phyloP scores from a whole-genome alignment of 2,888 invertebrate genomes.

The Muschampia plurimacula region DNA sequence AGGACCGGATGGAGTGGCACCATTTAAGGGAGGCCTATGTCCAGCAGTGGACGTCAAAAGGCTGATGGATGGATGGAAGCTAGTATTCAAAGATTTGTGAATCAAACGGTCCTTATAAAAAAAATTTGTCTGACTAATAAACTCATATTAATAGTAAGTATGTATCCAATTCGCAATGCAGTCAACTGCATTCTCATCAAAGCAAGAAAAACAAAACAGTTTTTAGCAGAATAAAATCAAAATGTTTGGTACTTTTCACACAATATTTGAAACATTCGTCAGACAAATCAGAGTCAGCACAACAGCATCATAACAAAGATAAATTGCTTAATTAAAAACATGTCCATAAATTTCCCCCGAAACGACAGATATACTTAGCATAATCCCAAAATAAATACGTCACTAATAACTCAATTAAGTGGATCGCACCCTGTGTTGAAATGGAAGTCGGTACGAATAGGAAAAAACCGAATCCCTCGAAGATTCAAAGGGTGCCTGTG shows the following conservation, averaged over 20 bases:
- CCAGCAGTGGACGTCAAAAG: too few species aligned
- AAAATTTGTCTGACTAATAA: too few species aligned
- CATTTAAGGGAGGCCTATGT: too few species aligned
- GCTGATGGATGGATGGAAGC: too few species aligned
- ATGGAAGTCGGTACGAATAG: conserved; percentile 60
- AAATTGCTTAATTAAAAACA: conserved; percentile 16
- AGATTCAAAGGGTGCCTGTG: conserved; percentile 60
- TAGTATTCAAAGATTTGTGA: too few species aligned
- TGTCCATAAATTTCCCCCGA: conserved; percentile 13
- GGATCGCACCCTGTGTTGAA: conserved; percentile 68
- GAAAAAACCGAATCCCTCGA: conserved; percentile 56
- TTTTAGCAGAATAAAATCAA: neutral
- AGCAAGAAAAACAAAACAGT: neutral
- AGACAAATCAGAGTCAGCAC: neutral
- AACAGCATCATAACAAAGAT: conserved; percentile 1
- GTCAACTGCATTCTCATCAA: too few species aligned
- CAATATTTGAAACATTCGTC: neutral
- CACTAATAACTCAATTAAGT: conserved; percentile 81
- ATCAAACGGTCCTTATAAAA: too few species aligned
- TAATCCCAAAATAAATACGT: conserved; percentile 70
- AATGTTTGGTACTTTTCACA: neutral
- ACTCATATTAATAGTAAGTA: too few species aligned
- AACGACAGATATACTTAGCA: conserved; percentile 44
- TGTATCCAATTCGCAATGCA: too few species aligned
- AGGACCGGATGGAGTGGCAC: too few species aligned